Percentiles rank a stretch among this genome's conserved stretches.
Evolutionary conservation across 2,888 invertebrate genomes (phyloP).

Genomic region (Dynastes tityus): DNA sequence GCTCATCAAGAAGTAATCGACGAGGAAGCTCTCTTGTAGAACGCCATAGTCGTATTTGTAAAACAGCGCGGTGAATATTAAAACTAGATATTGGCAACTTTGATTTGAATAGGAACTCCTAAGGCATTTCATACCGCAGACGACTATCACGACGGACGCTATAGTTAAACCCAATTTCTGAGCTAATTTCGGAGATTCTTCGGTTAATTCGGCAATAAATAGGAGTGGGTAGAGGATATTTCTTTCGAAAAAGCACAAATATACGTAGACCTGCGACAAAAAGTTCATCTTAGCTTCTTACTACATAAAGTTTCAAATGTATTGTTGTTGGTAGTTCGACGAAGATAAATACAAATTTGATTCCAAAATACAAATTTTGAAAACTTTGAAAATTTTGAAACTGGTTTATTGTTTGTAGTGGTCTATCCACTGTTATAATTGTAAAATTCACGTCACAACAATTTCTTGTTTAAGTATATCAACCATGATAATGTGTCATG

Average conservation of each 20-base stretch:
- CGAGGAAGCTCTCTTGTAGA: slow-evolving; percentile 89
- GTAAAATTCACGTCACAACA: no score
- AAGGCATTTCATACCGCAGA: slow-evolving; percentile 91
- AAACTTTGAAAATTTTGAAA: no score
- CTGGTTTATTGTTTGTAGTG: no score
- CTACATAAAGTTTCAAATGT: no score
- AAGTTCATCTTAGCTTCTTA: slow-evolving; percentile 20
- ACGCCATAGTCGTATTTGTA: slow-evolving; percentile 87
- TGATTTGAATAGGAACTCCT: slow-evolving; percentile 94
- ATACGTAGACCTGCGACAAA: slow-evolving; percentile 81
- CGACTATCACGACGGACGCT: slow-evolving; percentile 87
- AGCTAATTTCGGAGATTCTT: slow-evolving; percentile 85
- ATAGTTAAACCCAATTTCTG: slow-evolving; percentile 84
- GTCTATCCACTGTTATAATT: no score
- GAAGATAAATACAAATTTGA: no score
- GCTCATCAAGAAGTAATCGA: slow-evolving; percentile 94
- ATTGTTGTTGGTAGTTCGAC: no score
- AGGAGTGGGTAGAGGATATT: slow-evolving; percentile 94
- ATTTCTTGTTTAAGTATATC: no score
- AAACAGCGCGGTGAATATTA: slow-evolving; percentile 91
- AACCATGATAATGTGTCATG: no score
- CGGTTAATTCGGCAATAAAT: slow-evolving; percentile 90
- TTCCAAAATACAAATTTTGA: no score
- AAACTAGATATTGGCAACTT: slow-evolving; percentile 91
- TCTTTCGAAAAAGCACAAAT: slow-evolving; percentile 90